A percentile compares a stretch with the other conserved stretches of the same genome.
Conservation (phyloP, 2,797 vertebrate genomes). For the Tragopan temminckii region DNA sequence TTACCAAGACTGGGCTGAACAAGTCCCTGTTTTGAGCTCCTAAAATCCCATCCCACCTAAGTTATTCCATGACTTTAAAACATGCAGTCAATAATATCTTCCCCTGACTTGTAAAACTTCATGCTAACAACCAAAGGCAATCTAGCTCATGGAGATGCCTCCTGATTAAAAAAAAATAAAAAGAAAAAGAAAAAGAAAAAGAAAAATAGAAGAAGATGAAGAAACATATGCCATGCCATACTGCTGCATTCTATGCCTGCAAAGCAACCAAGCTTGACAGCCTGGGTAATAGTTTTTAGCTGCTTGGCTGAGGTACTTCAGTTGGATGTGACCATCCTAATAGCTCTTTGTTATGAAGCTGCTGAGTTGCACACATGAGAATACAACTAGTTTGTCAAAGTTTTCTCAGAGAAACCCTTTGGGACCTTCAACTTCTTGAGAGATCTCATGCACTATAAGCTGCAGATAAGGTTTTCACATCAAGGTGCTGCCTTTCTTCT, state of each 20-base stretch:
- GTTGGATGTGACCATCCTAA: background rate
- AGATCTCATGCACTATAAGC: background rate
- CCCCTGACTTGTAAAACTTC: background rate
- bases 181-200: no score
- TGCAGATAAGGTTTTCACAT: background rate
- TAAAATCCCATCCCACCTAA: background rate
- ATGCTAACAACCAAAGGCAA: background rate
- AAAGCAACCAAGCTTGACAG: background rate
- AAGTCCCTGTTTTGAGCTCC: background rate
- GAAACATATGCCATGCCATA: background rate
- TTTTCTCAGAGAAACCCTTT: background rate
- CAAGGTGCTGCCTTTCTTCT: background rate
- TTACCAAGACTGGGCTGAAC: background rate
- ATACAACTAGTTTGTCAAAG: background rate
- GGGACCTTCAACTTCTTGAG: background rate
- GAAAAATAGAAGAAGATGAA: background rate
- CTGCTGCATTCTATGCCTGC: background rate
- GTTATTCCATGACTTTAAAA: background rate
- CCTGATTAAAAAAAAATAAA: background rate
- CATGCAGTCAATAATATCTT: background rate
- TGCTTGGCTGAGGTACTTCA: background rate
- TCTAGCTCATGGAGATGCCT: background rate
- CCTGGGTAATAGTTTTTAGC: background rate
- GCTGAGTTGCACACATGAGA: background rate
- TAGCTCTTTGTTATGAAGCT: background rate